phyloP scores from a whole-genome alignment of 53 echinoderm and acorn worm species.

The Stichopus horrens region DNA sequence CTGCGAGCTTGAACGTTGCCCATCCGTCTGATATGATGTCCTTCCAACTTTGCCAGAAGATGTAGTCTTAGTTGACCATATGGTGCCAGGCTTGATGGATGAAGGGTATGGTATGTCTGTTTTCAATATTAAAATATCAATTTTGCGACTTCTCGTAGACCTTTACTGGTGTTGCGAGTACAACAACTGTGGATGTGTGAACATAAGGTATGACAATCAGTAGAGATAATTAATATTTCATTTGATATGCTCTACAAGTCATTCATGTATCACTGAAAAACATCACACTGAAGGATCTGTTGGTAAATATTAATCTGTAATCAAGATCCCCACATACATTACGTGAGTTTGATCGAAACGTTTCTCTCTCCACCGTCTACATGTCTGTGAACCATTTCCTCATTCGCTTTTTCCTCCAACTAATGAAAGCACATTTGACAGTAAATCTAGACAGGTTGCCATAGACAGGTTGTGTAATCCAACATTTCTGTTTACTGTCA shows the following conservation, averaged over 20 bases:
- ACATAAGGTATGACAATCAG: conserved; percentile 17
- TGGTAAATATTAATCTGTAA: neutral
- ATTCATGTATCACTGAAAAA: neutral
- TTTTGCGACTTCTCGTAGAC: neutral
- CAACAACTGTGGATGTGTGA: neutral
- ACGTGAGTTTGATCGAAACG: neutral
- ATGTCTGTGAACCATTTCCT: no score
- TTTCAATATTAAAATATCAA: neutral
- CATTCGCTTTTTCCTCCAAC: no score
- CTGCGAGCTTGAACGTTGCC: neutral
- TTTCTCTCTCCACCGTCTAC: no score
- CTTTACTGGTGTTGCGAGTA: neutral
- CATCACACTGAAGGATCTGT: neutral
- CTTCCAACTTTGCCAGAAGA: neutral
- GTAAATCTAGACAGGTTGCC: no score
- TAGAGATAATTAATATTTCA: neutral
- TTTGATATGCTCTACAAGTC: conserved; percentile 30
- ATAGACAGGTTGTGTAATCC: no score
- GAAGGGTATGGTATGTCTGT: neutral
- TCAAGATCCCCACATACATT: neutral
- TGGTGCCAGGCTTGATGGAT: neutral
- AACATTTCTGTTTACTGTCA: no score
- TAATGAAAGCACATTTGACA: no score
- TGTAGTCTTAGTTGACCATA: neutral
- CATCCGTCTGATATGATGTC: neutral